Percentiles rank a stretch among this genome's conserved stretches.
Conservation (phyloP, 2,113 vertebrate species). For the Brachyistius frenatus region DNA sequence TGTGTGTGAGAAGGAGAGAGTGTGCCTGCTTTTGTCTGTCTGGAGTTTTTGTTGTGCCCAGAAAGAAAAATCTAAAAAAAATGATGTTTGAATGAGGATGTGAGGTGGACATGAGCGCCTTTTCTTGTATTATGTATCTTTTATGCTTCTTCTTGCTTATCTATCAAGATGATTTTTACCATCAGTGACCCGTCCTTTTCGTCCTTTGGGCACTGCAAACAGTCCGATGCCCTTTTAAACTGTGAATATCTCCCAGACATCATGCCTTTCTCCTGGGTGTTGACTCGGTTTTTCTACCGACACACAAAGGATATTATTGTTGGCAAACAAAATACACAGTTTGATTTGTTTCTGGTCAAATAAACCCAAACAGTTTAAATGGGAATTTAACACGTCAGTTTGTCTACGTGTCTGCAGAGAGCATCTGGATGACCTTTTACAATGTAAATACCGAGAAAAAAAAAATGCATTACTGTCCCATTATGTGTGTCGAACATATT, state of each 20-base stretch:
- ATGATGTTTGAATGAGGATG: background rate
- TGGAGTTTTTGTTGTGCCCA: background rate
- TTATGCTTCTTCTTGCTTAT: background rate
- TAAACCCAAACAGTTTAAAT: background rate
- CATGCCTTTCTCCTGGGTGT: no score
- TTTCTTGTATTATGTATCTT: background rate
- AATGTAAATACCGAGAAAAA: no score
- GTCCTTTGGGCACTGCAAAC: background rate
- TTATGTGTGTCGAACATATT: conserved; percentile 18
- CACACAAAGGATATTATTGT: background rate
- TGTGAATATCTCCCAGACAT: background rate
- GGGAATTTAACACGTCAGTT: background rate
- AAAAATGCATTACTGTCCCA: no score
- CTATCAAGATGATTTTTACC: background rate
- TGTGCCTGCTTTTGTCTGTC: no score
- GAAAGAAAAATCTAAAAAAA: background rate
- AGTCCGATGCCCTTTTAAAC: conserved; percentile 6
- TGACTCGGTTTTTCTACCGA: background rate
- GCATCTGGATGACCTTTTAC: background rate
- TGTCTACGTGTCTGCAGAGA: background rate
- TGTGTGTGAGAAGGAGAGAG: no score
- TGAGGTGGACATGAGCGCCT: background rate
- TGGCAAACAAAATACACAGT: background rate
- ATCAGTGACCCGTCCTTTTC: background rate
- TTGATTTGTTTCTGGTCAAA: no score